A percentile compares a stretch with the other conserved stretches of the same genome.
phyloP scores from a whole-genome alignment of 2,113 vertebrate genomes.

The Hystrix cristata region DNA sequence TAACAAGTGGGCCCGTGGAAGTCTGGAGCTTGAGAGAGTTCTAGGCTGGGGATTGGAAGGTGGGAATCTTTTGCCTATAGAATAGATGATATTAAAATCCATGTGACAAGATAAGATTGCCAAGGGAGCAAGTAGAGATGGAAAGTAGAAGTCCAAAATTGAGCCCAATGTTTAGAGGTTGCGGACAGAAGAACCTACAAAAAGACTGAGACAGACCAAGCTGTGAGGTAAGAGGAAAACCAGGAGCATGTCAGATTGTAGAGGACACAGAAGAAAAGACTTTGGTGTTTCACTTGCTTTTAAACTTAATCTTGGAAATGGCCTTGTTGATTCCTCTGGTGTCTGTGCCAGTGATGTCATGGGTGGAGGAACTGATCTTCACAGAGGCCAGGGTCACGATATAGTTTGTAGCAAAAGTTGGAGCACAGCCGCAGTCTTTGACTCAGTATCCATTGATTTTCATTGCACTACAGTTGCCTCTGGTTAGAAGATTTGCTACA shows the following conservation, averaged over 20 bases:
- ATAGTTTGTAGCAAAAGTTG: neutral
- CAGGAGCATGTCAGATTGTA: neutral
- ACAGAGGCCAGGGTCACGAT: neutral
- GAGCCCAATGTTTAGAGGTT: neutral
- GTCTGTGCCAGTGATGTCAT: neutral
- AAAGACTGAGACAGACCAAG: neutral
- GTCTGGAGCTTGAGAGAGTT: constrained; percentile 10
- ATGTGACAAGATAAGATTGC: neutral
- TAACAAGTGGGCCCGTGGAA: neutral
- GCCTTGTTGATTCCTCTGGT: neutral
- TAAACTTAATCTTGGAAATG: constrained; percentile 1
- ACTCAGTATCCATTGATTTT: neutral
- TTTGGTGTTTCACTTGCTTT: neutral
- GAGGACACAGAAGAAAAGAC: neutral
- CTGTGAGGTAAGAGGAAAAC: neutral
- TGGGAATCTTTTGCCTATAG: neutral
- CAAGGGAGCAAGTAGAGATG: neutral
- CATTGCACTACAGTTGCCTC: neutral
- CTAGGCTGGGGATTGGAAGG: neutral
- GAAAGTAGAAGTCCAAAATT: neutral
- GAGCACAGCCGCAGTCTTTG: neutral
- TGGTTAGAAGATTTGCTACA: neutral
- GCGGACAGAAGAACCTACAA: neutral
- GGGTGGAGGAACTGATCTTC: neutral
- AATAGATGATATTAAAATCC: neutral